Evolutionary conservation across 2,888 invertebrate genomes (phyloP), one percentile per base, ranked within the genome.

Genomic region (Heliconius aoede): DNA sequence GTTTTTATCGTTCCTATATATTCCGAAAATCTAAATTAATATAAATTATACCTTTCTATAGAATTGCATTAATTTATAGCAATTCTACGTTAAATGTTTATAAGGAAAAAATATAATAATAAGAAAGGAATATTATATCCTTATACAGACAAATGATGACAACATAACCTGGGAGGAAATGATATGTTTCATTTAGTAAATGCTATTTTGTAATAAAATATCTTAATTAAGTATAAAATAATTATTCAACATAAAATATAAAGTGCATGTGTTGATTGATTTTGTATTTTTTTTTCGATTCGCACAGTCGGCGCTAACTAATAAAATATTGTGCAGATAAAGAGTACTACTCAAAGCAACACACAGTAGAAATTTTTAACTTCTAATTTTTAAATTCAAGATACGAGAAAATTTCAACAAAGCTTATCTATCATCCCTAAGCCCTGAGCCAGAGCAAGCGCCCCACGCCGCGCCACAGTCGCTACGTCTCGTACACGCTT

Each of bases 401-500:
- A n/a, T n/a, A 55, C 18, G 18, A 55, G 2, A 55, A 55, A 21
- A 55, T 9, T 55, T 55, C 9, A 4, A 55, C 8, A 9, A 3
- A n/a, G n/a, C 9, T 46, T 46, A 21, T 46, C 55, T 71, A 24
- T 0, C 71, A 72, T 26, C 36, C 32, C 36, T 72, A 18, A 24
- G 18, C 36, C 1, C 7, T 55, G n/a, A n/a, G n/a, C n/a, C n/a
- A n/a, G n/a, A n/a, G 69, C 69, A n/a, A 30, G 30, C 55, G 30
- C 26, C 60, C 11, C 60, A 36, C 32, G n/a, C 3, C 30, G 51
- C 51, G 9, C n/a, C 24, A 18, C 55, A 30, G 32, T 24, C 72
- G 5, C 18, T 24, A 36, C 36, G 32, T 32, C 71, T 55, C 32
- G 58, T 58, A 58, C 68, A 60, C 40, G 68, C 69, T 60, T 69